phyloP scores from a whole-genome alignment of 2,113 vertebrate genomes.

The Piprites chloris region DNA sequence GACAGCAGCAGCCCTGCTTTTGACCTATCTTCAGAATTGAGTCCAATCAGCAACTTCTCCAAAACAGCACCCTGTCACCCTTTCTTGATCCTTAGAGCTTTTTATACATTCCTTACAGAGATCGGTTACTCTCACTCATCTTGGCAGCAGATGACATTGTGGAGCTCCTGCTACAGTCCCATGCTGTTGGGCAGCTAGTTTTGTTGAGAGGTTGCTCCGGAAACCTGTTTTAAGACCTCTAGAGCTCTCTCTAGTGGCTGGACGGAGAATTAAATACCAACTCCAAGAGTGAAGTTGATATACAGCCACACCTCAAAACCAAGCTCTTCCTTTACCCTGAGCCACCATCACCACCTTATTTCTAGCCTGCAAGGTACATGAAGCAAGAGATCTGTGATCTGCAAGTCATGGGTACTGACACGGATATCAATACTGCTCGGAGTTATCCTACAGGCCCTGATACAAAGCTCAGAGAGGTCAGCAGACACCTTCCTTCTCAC shows the following conservation, averaged over 20 bases:
- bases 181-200: background rate
- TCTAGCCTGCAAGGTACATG: background rate
- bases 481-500: background rate
- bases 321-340: background rate
- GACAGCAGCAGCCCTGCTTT: background rate
- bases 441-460: background rate
- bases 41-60: background rate
- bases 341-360: background rate
- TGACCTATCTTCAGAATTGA: background rate
- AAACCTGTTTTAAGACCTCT: background rate
- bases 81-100: background rate
- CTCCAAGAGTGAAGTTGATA: background rate
- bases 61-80: background rate
- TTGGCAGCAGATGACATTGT: background rate
- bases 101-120: background rate
- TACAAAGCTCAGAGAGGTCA: background rate
- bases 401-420: background rate
- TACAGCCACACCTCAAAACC: background rate
- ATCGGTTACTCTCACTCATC: background rate
- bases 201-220: background rate
- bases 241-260: constrained; percentile 58
- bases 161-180: background rate
- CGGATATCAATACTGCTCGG: background rate
- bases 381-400: background rate
- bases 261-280: background rate